Percentiles rank a stretch among this genome's conserved stretches.
Conservation (phyloP, 2,113 vertebrate species). For the Mus musculus region GRCm39 chr5:65036001-65036500, state of each 20-base stretch:
- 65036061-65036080: background rate
- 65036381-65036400: background rate
- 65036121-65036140: background rate
- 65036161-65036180: background rate
- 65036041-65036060: constrained; percentile 2
- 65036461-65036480: background rate
- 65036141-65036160: no score
- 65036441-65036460: background rate
- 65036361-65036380: background rate
- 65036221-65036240: background rate
- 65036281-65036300: background rate
- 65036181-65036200: background rate
- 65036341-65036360: background rate
- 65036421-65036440: background rate
- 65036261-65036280: constrained; percentile 9
- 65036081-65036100: background rate
- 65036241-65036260: background rate
- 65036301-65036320: background rate
- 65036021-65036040: background rate
- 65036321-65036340: constrained; percentile 43
- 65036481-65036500: background rate
- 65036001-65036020: background rate
- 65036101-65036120: background rate
- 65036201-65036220: background rate
- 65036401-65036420: background rate